Percentiles rank a stretch among this genome's conserved stretches.
Evolutionary conservation across 2,888 invertebrate genomes (phyloP).

Genomic region (Drosophila conformis): DNA sequence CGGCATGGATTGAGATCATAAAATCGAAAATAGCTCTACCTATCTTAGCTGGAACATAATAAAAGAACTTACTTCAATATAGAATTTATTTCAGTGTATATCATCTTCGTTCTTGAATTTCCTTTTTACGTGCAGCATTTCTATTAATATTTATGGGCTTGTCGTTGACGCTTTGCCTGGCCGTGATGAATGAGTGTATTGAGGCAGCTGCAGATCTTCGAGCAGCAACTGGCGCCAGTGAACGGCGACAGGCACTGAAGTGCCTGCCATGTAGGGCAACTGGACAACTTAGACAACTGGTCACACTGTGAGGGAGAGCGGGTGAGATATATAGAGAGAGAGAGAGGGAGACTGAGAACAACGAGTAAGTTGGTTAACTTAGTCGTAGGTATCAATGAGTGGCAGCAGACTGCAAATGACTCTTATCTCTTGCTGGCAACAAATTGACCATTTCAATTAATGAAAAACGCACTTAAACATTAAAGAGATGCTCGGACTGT

Average conservation of each 20-base stretch:
- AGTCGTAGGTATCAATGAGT: constrained; percentile 56
- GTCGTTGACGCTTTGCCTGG: constrained; percentile 48
- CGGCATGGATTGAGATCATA: neutral
- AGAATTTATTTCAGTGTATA: constrained; percentile 27
- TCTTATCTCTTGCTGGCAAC: constrained; percentile 55
- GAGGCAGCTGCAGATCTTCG: constrained; percentile 45
- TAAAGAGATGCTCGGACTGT: constrained; percentile 52
- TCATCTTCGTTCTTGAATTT: constrained; percentile 17
- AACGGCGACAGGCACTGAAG: constrained; percentile 44
- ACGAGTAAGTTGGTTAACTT: constrained; percentile 14
- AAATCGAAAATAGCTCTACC: neutral
- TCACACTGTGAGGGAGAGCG: neutral
- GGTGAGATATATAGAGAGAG: constrained; percentile 9
- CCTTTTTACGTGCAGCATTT: constrained; percentile 19
- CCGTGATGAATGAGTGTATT: constrained; percentile 65
- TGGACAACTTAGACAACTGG: constrained; percentile 35
- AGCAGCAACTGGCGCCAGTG: constrained; percentile 58
- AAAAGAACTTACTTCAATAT: neutral
- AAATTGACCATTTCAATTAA: constrained; percentile 79
- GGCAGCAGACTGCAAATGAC: constrained; percentile 41
- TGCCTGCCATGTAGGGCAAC: constrained; percentile 63
- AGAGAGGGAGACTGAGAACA: neutral
- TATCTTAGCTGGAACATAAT: neutral
- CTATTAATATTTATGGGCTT: constrained; percentile 71
- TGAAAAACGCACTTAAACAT: constrained; percentile 78